Conservation (phyloP, 1,140 invertebrate species). For the Ctenoplectra terminalis region DNA sequence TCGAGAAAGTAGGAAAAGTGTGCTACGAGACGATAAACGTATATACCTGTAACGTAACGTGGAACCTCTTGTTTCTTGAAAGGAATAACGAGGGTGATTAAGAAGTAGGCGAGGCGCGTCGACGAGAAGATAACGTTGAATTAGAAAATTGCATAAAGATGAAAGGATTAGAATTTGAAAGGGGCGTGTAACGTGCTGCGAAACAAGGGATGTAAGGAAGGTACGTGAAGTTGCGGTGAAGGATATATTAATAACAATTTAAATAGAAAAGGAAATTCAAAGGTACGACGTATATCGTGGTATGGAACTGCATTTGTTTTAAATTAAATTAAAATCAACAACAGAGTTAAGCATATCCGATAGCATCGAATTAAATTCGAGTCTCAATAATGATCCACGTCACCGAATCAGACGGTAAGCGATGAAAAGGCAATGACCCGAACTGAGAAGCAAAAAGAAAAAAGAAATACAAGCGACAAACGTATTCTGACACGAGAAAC, state of each 20-base stretch:
- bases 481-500: neutral
- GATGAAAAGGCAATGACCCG: neutral
- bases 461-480: neutral
- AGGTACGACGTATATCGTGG: too few species aligned
- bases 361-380: too few species aligned
- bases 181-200: neutral
- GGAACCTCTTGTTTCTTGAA: neutral
- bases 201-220: neutral
- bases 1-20: neutral
- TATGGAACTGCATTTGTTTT: too few species aligned
- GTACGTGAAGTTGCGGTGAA: neutral
- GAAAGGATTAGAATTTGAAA: neutral
- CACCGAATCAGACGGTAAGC: neutral
- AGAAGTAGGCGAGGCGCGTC: too few species aligned
- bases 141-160: constrained; percentile 1
- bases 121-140: neutral
- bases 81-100: neutral
- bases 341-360: too few species aligned
- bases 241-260: too few species aligned
- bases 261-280: too few species aligned
- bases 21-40: neutral
- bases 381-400: too few species aligned
- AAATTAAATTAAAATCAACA: too few species aligned
- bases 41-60: neutral
- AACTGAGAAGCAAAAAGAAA: too few species aligned